Evolutionary conservation across 2,888 invertebrate species (phyloP), one percentile per base, ranked within the genome.

Genomic region (Crocallis elinguaria): DNA sequence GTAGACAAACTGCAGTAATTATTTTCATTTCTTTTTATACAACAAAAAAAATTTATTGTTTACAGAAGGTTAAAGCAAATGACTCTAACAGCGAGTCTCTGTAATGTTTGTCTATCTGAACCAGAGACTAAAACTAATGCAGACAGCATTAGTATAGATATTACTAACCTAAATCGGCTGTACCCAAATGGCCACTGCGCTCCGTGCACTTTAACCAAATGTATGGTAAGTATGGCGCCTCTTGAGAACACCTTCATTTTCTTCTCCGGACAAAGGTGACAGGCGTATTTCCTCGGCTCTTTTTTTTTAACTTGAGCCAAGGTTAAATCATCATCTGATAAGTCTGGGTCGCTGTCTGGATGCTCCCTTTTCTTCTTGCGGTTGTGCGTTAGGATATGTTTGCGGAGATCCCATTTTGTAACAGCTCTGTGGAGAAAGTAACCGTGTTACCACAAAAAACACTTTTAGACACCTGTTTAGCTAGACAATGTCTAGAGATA

Each of bases 101-200:
- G n/a, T n/a, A n/a, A n/a, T n/a, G n/a, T n/a, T n/a, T n/a, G n/a
- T n/a, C n/a, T n/a, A n/a, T n/a, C n/a, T n/a, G n/a, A n/a, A n/a
- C n/a, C n/a, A n/a, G n/a, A n/a, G n/a, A n/a, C n/a, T n/a, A n/a
- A n/a, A n/a, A n/a, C n/a, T n/a, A n/a, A n/a, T n/a, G n/a, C n/a
- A n/a, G n/a, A n/a, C n/a, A n/a, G n/a, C n/a, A n/a, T n/a, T n/a
- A n/a, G 19, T 4, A 5, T 4, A 19, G 19, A 32, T 12, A 12
- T 2, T n/a, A 49, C 53, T 49, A 86, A 88, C 92, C 94, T 93
- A 76, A 97, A 96, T 60, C 96, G 87, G 50, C 94, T 94, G 71
- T 96, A 95, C 1, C 96, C 96, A 11, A 94, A 94, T 0, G 96
- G 94, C 92, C 95, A 93, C 68, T 94, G 94, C 1, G 95, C 94